Evolutionary conservation across 2,888 invertebrate genomes (phyloP).

Genomic region (Dasysyrphus albostriatus): DNA sequence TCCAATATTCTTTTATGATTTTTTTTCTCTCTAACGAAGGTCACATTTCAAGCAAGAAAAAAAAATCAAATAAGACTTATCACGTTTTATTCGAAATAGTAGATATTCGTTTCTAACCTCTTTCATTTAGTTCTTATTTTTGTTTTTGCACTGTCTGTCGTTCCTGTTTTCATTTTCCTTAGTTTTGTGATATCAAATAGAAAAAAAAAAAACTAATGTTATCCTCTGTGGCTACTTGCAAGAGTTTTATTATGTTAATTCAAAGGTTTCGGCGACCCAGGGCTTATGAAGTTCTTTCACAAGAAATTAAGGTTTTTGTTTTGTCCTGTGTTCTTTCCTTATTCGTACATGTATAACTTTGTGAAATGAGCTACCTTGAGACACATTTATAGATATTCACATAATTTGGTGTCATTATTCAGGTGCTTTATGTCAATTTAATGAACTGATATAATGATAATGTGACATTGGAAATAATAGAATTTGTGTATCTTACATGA

Average conservation of each 20-base stretch:
- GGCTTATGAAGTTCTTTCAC: not conserved
- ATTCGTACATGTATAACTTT: slow-evolving; percentile 2
- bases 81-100: slow-evolving; percentile 5
- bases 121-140: not conserved
- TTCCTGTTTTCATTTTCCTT: not conserved
- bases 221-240: not conserved
- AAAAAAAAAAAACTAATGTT: not conserved
- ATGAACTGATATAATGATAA: slow-evolving; percentile 4
- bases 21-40: not conserved
- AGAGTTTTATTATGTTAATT: slow-evolving; percentile 21
- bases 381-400: not conserved
- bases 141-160: not conserved
- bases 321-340: too few relatives aligned
- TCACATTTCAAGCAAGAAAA: not conserved
- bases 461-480: not conserved
- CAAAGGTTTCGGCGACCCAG: not conserved
- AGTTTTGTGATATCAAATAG: slow-evolving; percentile 2
- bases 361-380: not conserved
- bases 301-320: not conserved
- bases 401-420: not conserved
- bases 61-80: not conserved
- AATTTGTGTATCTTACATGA: not conserved
- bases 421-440: not conserved
- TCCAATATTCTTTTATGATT: slow-evolving; percentile 1
- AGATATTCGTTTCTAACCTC: not conserved